Percentiles rank a stretch among this genome's conserved stretches.
Evolutionary conservation across 2,113 vertebrate species (phyloP).

Genomic region (Macquaria ambigua): DNA sequence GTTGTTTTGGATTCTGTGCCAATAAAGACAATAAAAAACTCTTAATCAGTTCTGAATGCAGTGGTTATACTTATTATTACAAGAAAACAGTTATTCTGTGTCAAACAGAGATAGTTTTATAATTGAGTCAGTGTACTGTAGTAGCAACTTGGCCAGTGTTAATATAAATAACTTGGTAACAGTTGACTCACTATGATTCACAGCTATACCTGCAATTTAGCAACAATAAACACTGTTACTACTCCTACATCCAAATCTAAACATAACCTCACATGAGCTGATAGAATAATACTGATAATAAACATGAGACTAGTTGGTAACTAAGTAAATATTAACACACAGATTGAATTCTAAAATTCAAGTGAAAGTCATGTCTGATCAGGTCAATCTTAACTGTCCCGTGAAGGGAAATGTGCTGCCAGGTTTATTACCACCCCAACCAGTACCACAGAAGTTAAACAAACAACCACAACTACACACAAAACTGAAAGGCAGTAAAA

Average conservation of each 20-base stretch:
- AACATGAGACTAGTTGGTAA: neutral
- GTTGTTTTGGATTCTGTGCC: neutral
- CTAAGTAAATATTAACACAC: constrained; percentile 6
- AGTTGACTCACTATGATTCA: neutral
- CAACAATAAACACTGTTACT: constrained; percentile 2
- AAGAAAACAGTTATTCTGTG: neutral
- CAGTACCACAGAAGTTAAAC: neutral
- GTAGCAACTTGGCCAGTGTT: neutral
- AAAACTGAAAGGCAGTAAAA: neutral
- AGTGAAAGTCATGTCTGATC: neutral
- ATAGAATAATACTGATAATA: neutral
- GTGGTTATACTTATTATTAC: neutral
- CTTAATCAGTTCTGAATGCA: constrained; percentile 12
- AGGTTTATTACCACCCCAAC: neutral
- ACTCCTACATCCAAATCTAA: neutral
- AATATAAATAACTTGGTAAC: neutral
- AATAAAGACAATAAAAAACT: constrained; percentile 20
- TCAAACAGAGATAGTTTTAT: neutral
- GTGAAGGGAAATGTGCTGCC: neutral
- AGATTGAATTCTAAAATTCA: neutral
- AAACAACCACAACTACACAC: neutral
- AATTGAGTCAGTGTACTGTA: neutral
- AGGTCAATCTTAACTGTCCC: neutral
- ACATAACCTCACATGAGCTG: constrained; percentile 11
- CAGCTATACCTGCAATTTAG: neutral